Base-by-base conservation (phyloP, 1,140 invertebrate species). In the Diplogasteroides magnus region DNA sequence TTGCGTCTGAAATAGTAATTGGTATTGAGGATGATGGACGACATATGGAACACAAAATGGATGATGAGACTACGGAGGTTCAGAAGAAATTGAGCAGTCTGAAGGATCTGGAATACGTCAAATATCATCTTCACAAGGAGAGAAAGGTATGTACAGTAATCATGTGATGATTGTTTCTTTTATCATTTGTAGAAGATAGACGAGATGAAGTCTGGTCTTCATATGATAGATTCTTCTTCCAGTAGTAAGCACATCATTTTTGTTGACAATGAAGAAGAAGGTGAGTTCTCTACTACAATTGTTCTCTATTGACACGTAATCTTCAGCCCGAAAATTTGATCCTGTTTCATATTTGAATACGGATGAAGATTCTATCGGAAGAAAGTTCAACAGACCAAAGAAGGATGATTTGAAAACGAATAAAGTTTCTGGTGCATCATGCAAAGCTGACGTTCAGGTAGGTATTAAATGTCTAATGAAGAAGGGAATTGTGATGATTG, bases 101-200 rank as follows among this genome's bases (percentile, higher is more conserved):
- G 0, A 92, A 94, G 84, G 92, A 97, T 84, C 84, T 93, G 14
- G 91, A 90, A 79, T 97, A 98, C 81, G 87, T 98, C 3, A 87
- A 88, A 27, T 90, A 90, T 84, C 93, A 93, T 78, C 86, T 90
- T 57, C 90, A 88, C 14, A 87, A 93, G 31, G 95, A 98, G 85
- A 84, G 87, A 0, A 92, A 90, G 77, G 86, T 87, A 77, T 48
- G 37, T 19, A 48, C 37, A 48, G 37, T 48, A 48, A 11, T 48
- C 19, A 11, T 48, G 6, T 48, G 37, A 11, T 19, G 37, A 6
- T 48, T 19, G 6, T 11, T 48, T 48, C 37, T 48, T 48, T 48
- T 48, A 6, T 19, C 26, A 14, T 64, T 71, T 75, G 23, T 70
- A 86, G 77, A 93, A 93, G 86, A 90, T 97, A 74, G 88, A 93